Evolutionary conservation across 1,140 invertebrate species (phyloP).

Genomic region (Bilobella aurantiaca): DNA sequence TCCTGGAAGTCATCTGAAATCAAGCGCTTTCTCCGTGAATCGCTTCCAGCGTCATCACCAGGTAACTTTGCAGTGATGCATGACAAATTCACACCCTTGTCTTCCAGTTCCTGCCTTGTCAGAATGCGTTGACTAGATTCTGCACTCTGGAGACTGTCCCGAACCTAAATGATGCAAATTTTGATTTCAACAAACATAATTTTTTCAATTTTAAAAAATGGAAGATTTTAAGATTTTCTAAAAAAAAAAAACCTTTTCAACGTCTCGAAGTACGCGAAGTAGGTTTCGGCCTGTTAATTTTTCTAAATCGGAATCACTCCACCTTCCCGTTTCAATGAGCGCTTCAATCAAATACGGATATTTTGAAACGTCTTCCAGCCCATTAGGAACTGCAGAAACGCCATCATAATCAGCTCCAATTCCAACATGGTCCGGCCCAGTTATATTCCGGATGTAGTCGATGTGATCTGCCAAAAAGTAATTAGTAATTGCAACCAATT

Average conservation of each 20-base stretch:
- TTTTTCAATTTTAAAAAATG: not conserved
- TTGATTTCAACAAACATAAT: too few species aligned
- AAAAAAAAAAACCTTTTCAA: constrained; percentile 40
- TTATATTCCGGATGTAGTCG: constrained; percentile 41
- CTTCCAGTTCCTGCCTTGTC: constrained; percentile 2
- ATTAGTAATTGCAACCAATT: too few species aligned
- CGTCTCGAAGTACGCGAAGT: constrained; percentile 42
- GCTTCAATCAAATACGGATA: constrained; percentile 44
- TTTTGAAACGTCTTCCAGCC: constrained; percentile 46
- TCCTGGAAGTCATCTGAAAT: constrained; percentile 4
- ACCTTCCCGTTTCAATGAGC: constrained; percentile 47
- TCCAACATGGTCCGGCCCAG: constrained; percentile 36
- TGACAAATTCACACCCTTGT: not conserved
- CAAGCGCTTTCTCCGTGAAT: not conserved
- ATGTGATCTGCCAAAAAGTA: constrained; percentile 43
- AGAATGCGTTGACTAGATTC: not conserved
- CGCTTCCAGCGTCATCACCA: not conserved
- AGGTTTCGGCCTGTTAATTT: constrained; percentile 45
- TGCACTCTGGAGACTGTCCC: not conserved
- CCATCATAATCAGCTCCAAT: constrained; percentile 40
- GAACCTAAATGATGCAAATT: too few species aligned
- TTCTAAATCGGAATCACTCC: constrained; percentile 41
- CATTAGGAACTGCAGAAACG: constrained; percentile 35
- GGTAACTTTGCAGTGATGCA: constrained; percentile 15
- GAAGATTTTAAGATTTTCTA: not conserved